phyloP scores from a whole-genome alignment of 2,888 invertebrate genomes.

The Listrodromus nycthemerus region DNA sequence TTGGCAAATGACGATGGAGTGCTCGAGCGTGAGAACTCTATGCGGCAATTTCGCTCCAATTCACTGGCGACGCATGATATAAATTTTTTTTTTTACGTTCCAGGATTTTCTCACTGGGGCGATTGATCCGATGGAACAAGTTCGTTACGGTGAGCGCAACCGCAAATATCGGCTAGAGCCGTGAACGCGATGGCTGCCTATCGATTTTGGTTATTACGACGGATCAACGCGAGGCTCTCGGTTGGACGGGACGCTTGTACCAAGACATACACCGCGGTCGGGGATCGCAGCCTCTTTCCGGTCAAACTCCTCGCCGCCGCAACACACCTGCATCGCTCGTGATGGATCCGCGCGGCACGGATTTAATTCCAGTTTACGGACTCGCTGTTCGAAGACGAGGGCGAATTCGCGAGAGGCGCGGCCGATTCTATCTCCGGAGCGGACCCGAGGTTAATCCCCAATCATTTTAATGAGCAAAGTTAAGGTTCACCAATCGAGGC shows the following conservation, averaged over 20 bases:
- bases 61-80: too few relatives aligned
- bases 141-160: constrained; percentile 30
- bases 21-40: constrained; percentile 5
- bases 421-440: constrained; percentile 24
- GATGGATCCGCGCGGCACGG: constrained; percentile 6
- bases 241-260: neutral
- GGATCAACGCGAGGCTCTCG: constrained; percentile 32
- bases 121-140: constrained; percentile 42
- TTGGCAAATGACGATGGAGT: constrained; percentile 2
- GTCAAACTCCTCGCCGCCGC: neutral
- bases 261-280: neutral
- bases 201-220: constrained; percentile 45
- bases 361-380: constrained; percentile 58
- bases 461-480: constrained; percentile 72
- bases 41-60: neutral
- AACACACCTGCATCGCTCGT: neutral
- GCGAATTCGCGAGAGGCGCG: neutral
- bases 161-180: neutral
- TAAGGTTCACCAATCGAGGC: constrained; percentile 66
- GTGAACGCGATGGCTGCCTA: neutral
- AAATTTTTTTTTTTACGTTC: neutral
- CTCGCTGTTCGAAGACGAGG: constrained; percentile 24
- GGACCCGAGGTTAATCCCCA: constrained; percentile 67
- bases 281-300: neutral
- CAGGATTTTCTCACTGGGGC: constrained; percentile 6